Evolutionary conservation across 1,140 invertebrate genomes (phyloP).

Genomic region (Procambarus virginalis): DNA sequence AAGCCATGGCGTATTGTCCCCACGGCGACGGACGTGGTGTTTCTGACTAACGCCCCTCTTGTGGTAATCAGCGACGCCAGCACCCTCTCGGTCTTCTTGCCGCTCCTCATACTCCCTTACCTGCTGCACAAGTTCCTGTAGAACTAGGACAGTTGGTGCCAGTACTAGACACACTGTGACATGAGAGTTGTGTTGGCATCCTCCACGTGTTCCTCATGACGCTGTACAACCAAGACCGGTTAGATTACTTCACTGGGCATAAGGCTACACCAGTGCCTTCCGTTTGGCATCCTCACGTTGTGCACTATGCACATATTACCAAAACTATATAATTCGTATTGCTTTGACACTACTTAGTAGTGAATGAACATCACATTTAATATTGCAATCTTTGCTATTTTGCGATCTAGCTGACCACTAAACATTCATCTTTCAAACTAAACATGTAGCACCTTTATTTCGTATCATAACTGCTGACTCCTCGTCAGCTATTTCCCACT

Average conservation of each 20-base stretch:
- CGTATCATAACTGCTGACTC: too few relatives aligned
- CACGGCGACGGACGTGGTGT: too few relatives aligned
- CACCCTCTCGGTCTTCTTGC: conserved; percentile 21
- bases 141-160: conserved; percentile 38
- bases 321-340: not conserved
- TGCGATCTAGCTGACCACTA: too few relatives aligned
- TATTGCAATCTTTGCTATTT: too few relatives aligned
- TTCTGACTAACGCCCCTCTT: too few relatives aligned
- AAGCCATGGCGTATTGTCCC: too few relatives aligned
- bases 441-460: too few relatives aligned
- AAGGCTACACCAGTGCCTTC: conserved; percentile 2
- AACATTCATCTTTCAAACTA: too few relatives aligned
- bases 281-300: not conserved
- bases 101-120: conserved; percentile 35
- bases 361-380: too few relatives aligned
- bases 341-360: too few relatives aligned
- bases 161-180: not conserved
- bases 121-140: conserved; percentile 52
- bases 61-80: too few relatives aligned
- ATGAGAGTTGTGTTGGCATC: conserved; percentile 2
- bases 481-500: too few relatives aligned
- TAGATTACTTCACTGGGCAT: not conserved
- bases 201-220: not conserved
- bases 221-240: not conserved
- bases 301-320: not conserved